Evolutionary conservation across 1,140 invertebrate genomes (phyloP).

Genomic region (Ylistrum balloti): DNA sequence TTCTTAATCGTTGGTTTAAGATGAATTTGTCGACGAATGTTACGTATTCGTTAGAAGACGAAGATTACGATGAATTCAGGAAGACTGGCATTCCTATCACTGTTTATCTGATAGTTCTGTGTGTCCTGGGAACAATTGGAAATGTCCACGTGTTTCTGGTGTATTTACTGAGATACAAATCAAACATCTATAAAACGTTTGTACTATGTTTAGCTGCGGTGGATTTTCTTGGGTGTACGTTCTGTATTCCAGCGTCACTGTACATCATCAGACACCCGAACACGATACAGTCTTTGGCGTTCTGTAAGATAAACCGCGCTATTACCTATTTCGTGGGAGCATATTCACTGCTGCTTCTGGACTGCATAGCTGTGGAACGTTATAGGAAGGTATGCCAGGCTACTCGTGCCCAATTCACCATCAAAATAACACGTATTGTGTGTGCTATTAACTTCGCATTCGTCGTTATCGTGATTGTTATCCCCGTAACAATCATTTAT

Average conservation of each 20-base stretch:
- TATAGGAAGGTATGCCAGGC: background rate
- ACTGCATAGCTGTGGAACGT: background rate
- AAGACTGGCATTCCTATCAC: background rate
- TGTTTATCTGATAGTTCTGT: background rate
- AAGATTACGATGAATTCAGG: background rate
- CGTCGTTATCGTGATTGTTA: background rate
- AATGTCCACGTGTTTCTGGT: conserved; percentile 14
- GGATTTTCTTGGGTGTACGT: background rate
- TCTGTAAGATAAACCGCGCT: background rate
- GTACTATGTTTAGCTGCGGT: background rate
- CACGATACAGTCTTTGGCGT: background rate
- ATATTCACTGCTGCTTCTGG: background rate
- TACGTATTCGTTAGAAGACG: background rate
- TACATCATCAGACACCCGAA: conserved; percentile 1
- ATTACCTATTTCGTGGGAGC: background rate
- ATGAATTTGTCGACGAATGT: background rate
- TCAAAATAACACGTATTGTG: background rate
- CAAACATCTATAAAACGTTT: background rate
- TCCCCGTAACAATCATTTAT: background rate
- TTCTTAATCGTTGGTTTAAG: too few relatives aligned
- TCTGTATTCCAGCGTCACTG: background rate
- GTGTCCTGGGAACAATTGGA: background rate
- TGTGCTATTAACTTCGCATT: background rate
- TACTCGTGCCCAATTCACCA: background rate
- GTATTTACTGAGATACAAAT: background rate